Evolutionary conservation across 2,113 vertebrate genomes (phyloP).

Genomic region (Erythrolamprus reginae): DNA sequence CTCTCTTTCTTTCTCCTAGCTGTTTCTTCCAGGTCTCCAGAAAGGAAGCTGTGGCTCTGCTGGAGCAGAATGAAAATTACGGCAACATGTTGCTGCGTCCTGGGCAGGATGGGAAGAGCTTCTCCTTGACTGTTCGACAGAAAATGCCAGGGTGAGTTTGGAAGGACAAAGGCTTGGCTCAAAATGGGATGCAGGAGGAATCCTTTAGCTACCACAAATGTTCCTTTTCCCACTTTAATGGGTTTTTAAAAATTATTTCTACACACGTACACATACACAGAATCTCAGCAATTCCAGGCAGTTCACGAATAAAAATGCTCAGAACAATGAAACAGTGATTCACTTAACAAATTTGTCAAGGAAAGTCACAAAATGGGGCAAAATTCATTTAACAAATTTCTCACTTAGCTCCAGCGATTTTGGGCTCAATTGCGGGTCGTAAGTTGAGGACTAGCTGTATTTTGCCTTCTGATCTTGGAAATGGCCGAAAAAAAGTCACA

Average conservation of each 20-base stretch:
- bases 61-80: constrained; percentile 62
- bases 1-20: constrained; percentile 40
- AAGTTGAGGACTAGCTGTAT: too few relatives aligned
- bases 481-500: background rate
- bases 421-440: too few relatives aligned
- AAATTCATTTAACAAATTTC: too few relatives aligned
- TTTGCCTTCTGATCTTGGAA: background rate
- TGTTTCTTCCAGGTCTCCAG: constrained; percentile 73
- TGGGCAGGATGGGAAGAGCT: constrained; percentile 40
- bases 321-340: background rate
- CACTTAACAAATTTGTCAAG: too few relatives aligned
- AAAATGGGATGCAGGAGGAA: too few relatives aligned
- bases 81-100: constrained; percentile 81
- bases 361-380: too few relatives aligned
- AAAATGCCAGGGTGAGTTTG: constrained; percentile 61
- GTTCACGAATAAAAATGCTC: background rate
- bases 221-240: too few relatives aligned
- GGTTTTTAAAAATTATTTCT: background rate
- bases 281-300: background rate
- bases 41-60: constrained; percentile 70
- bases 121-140: constrained; percentile 74
- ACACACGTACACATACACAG: too few relatives aligned
- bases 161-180: accelerated
- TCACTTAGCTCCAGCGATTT: too few relatives aligned
- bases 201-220: too few relatives aligned